Evolutionary conservation across 2,113 vertebrate species (phyloP).

Genomic region (Phaethon lepturus): DNA sequence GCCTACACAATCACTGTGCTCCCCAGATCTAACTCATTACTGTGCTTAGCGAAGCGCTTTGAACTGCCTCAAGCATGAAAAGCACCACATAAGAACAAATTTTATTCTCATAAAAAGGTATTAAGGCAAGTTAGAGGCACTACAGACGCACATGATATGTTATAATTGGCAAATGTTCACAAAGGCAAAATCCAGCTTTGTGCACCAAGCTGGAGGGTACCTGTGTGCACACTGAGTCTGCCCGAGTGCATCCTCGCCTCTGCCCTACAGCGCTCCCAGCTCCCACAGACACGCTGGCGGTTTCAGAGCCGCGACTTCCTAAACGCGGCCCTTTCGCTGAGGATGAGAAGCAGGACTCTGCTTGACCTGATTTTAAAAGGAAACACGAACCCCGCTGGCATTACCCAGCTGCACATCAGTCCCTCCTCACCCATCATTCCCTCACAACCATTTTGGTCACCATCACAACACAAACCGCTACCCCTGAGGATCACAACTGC

Average conservation of each 20-base stretch:
- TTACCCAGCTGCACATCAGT: background rate
- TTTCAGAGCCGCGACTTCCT: background rate
- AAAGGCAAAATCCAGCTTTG: background rate
- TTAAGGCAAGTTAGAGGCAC: conserved; percentile 33
- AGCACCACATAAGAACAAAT: background rate
- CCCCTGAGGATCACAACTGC: background rate
- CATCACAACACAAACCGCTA: background rate
- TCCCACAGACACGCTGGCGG: background rate
- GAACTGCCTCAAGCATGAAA: conserved; percentile 1
- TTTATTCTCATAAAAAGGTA: conserved; percentile 27
- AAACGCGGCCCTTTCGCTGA: background rate
- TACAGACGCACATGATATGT: background rate
- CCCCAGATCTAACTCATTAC: conserved; percentile 6
- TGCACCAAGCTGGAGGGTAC: background rate
- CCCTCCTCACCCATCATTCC: background rate
- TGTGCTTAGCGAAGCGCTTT: conserved; percentile 3
- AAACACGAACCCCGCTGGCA: background rate
- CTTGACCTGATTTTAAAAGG: background rate
- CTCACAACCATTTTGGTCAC: background rate
- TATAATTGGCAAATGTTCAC: background rate
- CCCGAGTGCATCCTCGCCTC: background rate
- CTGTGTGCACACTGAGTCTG: background rate
- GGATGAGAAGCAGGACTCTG: background rate
- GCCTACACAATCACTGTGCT: background rate
- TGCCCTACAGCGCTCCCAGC: background rate